phyloP scores from a whole-genome alignment of 2,113 vertebrate species.

The Megaceryle maxima region DNA sequence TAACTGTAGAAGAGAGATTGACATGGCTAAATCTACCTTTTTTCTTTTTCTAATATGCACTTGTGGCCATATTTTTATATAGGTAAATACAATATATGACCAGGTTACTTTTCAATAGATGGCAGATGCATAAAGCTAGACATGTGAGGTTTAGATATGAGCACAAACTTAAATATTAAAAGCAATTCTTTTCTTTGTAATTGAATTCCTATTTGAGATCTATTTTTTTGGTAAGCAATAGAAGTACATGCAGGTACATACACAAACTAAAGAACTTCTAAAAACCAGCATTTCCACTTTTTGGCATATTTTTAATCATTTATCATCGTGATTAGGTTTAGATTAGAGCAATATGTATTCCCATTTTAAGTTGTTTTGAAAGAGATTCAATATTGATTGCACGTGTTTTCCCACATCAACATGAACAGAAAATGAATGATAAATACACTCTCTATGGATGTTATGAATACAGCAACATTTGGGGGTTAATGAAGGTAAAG shows the following conservation, averaged over 20 bases:
- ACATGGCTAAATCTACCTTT: neutral
- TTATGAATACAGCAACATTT: constrained; percentile 48
- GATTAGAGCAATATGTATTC: constrained; percentile 55
- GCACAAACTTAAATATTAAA: neutral
- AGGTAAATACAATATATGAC: neutral
- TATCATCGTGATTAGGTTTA: constrained; percentile 55
- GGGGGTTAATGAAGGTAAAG: constrained; percentile 65
- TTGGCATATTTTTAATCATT: constrained; percentile 47
- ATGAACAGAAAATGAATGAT: constrained; percentile 56
- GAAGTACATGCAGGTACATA: neutral
- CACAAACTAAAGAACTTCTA: neutral
- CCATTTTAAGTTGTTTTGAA: constrained; percentile 57
- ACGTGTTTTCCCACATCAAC: constrained; percentile 65
- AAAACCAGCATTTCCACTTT: constrained; percentile 27
- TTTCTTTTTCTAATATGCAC: neutral
- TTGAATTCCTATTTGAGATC: neutral
- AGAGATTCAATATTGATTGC: constrained; percentile 55
- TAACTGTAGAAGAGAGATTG: neutral
- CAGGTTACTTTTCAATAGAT: neutral
- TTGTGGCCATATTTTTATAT: neutral
- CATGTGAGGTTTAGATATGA: neutral
- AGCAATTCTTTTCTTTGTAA: neutral
- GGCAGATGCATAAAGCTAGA: neutral
- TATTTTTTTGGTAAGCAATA: neutral
- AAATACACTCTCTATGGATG: constrained; percentile 38